Percentiles rank a stretch among this genome's conserved stretches.
These are phyloP conservation scores for Drosophila anceps DNA, from an alignment of 2,888 invertebrate species.

Conservation along the genomic window DNA sequence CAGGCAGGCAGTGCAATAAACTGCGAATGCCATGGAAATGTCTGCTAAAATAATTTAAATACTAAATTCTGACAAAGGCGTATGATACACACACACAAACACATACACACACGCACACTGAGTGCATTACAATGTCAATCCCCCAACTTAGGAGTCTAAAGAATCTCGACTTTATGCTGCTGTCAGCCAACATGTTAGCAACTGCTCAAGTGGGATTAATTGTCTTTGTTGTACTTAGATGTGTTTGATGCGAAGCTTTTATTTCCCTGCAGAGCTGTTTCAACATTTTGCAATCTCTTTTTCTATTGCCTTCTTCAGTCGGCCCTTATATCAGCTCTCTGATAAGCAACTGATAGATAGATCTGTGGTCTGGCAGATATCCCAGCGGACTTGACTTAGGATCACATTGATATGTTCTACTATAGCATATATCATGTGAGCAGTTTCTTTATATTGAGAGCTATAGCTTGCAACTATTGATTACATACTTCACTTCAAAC, in stretches of 20 bases:
- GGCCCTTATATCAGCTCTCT: no score
- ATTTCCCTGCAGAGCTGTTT: not conserved
- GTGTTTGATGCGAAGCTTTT: not conserved
- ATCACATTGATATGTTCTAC: no score
- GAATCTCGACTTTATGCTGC: constrained; percentile 10
- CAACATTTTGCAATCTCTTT: no score
- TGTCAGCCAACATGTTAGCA: constrained; percentile 9
- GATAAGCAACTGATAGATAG: no score
- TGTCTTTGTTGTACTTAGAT: constrained; percentile 6
- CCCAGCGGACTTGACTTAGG: no score
- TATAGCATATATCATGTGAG: no score
- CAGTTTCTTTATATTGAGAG: no score
- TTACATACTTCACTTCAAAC: not conserved
- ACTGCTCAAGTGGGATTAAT: not conserved
- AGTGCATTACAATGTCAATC: constrained; percentile 19
- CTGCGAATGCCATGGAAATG: constrained; percentile 23
- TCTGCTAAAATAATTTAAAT: constrained; percentile 1
- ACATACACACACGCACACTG: not conserved
- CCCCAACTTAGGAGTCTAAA: constrained; percentile 11
- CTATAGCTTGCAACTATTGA: no score
- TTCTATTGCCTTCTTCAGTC: no score
- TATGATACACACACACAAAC: not conserved
- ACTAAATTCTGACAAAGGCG: constrained; percentile 11
- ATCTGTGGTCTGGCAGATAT: no score
- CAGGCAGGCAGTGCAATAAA: constrained; percentile 49